A percentile compares a stretch with the other conserved stretches of the same genome.
Conservation (phyloP, 2,888 invertebrate species). For the Gastrophysa polygoni region DNA sequence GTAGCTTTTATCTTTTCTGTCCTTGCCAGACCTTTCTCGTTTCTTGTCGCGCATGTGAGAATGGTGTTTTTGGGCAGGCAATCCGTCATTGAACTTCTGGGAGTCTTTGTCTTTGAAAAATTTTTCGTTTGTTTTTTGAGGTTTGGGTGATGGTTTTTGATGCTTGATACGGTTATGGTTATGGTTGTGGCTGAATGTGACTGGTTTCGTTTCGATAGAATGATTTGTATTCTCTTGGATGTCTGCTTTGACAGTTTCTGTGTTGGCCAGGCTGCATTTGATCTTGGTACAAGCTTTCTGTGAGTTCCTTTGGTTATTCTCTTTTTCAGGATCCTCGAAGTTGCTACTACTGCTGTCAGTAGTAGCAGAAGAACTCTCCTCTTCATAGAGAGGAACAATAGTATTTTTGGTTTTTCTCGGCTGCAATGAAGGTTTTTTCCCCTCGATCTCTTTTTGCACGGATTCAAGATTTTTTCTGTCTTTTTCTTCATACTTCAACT, state of each 20-base stretch:
- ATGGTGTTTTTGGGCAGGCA: slow-evolving; percentile 29
- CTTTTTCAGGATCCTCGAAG: slow-evolving; percentile 44
- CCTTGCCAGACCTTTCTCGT: slow-evolving; percentile 42
- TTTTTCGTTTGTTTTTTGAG: slow-evolving; percentile 30
- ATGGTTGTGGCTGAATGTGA: slow-evolving; percentile 24
- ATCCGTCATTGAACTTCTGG: slow-evolving; percentile 19
- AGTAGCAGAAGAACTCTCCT: slow-evolving; percentile 73
- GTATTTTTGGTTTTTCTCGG: slow-evolving; percentile 43
- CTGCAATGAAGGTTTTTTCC: slow-evolving; percentile 42
- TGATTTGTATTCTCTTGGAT: slow-evolving; percentile 28
- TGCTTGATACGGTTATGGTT: slow-evolving; percentile 28
- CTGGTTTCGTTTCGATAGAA: slow-evolving; percentile 30
- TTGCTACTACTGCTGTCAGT: slow-evolving; percentile 69
- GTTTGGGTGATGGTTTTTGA: slow-evolving; percentile 24
- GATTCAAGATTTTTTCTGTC: slow-evolving; percentile 27
- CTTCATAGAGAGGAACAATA: slow-evolving; percentile 60
- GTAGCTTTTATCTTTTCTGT: slow-evolving; percentile 47
- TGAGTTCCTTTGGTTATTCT: slow-evolving; percentile 43
- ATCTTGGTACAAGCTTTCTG: slow-evolving; percentile 40
- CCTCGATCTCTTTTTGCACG: slow-evolving; percentile 43
- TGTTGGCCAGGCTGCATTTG: slow-evolving; percentile 28
- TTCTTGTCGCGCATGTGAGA: slow-evolving; percentile 31
- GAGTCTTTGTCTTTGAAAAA: slow-evolving; percentile 27
- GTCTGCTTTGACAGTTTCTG: slow-evolving; percentile 19
- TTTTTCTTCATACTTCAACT: slow-evolving; percentile 24